These are phyloP conservation scores for Amphiprion clarkii DNA, from an alignment of 2,797 vertebrate genomes.

Conservation along the genomic window DNA sequence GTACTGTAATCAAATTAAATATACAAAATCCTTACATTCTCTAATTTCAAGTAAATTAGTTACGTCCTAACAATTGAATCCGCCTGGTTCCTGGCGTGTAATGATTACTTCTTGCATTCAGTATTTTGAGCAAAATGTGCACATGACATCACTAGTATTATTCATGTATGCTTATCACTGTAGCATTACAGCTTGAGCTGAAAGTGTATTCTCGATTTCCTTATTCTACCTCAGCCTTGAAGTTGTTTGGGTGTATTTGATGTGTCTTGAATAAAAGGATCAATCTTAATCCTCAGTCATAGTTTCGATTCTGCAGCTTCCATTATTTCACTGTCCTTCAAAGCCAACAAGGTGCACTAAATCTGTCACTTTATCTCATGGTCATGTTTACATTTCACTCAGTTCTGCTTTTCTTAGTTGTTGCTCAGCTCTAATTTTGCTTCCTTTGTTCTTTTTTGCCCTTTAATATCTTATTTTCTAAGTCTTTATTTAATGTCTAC, in stretches of 20 bases:
- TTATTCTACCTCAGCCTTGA: neutral
- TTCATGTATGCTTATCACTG: constrained; percentile 1
- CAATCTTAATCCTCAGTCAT: constrained; percentile 2
- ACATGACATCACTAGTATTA: neutral
- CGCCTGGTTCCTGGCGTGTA: too few relatives aligned
- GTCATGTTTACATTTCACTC: too few relatives aligned
- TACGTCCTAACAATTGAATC: neutral
- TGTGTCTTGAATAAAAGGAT: constrained; percentile 12
- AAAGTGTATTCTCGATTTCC: neutral
- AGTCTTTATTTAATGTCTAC: too few relatives aligned
- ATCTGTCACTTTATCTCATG: too few relatives aligned
- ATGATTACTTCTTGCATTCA: neutral
- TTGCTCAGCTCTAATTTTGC: too few relatives aligned
- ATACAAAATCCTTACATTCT: too few relatives aligned
- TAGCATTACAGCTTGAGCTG: neutral
- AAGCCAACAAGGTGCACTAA: constrained; percentile 23
- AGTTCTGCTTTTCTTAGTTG: too few relatives aligned
- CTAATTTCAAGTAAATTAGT: neutral
- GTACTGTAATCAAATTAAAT: neutral
- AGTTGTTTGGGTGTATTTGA: neutral
- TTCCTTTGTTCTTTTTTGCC: too few relatives aligned
- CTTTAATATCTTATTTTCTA: too few relatives aligned
- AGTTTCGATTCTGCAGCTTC: constrained; percentile 3
- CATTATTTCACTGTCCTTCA: constrained; percentile 12
- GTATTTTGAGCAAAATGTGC: too few relatives aligned